Evolutionary conservation across 2,888 invertebrate species (phyloP).

Genomic region (Pediacus dermestoides): DNA sequence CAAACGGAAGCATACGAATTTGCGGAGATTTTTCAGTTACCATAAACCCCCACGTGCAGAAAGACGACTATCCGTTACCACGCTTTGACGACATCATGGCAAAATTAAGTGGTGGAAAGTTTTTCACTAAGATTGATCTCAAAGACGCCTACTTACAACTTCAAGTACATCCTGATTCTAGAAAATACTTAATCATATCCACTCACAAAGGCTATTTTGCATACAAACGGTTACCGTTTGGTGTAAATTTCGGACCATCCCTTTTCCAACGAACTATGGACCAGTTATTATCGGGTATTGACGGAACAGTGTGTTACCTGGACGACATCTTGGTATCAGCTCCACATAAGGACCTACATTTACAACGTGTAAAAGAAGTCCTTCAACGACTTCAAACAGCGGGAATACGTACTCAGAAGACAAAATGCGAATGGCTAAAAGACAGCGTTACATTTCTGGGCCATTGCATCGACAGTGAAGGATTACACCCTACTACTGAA

Average conservation of each 20-base stretch:
- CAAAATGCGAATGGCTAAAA: conserved; percentile 17
- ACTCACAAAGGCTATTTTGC: conserved; percentile 12
- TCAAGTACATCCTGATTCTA: conserved; percentile 34
- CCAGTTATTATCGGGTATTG: conserved; percentile 14
- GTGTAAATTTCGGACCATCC: conserved; percentile 18
- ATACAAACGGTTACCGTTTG: conserved; percentile 20
- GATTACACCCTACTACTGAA: conserved; percentile 16
- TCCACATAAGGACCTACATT: conserved; percentile 7
- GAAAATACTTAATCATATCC: conserved; percentile 36
- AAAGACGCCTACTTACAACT: conserved; percentile 41
- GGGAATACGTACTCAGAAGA: conserved; percentile 9
- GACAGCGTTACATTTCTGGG: conserved; percentile 17
- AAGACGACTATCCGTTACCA: not conserved
- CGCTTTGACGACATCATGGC: conserved; percentile 9
- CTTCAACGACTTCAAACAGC: not conserved
- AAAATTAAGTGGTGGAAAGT: conserved; percentile 29
- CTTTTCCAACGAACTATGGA: conserved; percentile 19
- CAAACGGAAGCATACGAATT: conserved; percentile 28
- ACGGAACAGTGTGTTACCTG: conserved; percentile 10
- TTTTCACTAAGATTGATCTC: conserved; percentile 42
- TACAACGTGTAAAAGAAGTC: not conserved
- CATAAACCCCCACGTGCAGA: conserved; percentile 31
- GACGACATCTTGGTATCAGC: conserved; percentile 11
- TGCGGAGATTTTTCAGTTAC: conserved; percentile 34
- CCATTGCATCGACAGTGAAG: conserved; percentile 18